Percentiles rank a stretch among this genome's conserved stretches.
phyloP scores from a whole-genome alignment of 2,888 invertebrate genomes.

The Amorpha juglandis region DNA sequence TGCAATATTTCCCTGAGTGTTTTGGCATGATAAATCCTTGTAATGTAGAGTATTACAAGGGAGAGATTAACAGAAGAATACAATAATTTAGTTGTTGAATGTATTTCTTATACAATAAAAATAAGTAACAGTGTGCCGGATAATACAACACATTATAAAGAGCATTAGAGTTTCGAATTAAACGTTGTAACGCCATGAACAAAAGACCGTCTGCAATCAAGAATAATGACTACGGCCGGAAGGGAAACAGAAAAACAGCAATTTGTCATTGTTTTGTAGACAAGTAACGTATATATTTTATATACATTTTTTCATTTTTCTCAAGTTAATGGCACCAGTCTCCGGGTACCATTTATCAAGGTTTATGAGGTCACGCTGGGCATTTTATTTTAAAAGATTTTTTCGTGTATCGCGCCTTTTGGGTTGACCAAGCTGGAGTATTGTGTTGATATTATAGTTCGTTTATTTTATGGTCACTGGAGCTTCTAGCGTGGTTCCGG shows the following conservation, averaged over 20 bases:
- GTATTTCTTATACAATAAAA: no score
- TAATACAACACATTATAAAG: no score
- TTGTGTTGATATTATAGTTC: neutral
- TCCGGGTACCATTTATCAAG: slow-evolving; percentile 46
- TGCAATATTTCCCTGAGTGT: no score
- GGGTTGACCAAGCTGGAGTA: no score
- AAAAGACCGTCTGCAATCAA: slow-evolving; percentile 52
- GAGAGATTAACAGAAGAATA: no score
- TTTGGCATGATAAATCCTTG: no score
- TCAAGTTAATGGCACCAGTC: slow-evolving; percentile 44
- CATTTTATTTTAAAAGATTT: neutral
- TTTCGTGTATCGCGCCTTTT: neutral
- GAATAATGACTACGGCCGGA: slow-evolving; percentile 46
- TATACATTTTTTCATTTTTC: slow-evolving; percentile 48
- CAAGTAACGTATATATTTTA: slow-evolving; percentile 41
- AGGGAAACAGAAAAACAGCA: slow-evolving; percentile 43
- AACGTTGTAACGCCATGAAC: slow-evolving; percentile 37
- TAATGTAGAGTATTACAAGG: no score
- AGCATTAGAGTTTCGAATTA: slow-evolving; percentile 33
- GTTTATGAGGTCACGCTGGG: slow-evolving; percentile 39
- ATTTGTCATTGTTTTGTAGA: slow-evolving; percentile 59
- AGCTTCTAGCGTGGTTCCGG: no score
- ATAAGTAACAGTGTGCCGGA: no score
- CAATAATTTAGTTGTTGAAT: no score
- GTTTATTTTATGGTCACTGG: no score